phyloP scores from a whole-genome alignment of 1,140 invertebrate genomes.

The Drosophila burlai region DNA sequence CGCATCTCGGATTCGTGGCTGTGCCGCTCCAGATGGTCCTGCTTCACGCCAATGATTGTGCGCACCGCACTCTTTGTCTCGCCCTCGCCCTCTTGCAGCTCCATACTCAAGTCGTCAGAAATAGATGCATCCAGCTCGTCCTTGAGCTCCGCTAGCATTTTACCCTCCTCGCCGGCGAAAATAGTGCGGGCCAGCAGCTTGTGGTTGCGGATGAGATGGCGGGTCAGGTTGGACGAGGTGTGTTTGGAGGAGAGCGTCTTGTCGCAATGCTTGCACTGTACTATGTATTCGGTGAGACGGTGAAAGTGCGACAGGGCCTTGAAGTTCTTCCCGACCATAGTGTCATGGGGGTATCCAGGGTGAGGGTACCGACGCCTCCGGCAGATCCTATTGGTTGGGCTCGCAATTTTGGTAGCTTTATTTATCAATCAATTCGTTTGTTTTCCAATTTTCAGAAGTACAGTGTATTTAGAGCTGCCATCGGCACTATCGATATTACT shows the following conservation, averaged over 20 bases:
- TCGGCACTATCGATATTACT: not conserved
- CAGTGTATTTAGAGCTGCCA: conserved; percentile 4
- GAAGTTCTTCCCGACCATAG: conserved; percentile 72
- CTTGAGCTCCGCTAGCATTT: conserved; percentile 67
- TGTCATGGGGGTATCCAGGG: conserved; percentile 19
- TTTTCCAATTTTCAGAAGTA: conserved; percentile 21
- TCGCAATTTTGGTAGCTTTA: conserved; percentile 17
- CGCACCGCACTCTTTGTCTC: conserved; percentile 69
- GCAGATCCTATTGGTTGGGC: not conserved
- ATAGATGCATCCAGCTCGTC: conserved; percentile 65
- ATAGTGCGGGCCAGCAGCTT: conserved; percentile 63
- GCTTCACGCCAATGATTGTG: conserved; percentile 57
- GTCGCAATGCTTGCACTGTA: conserved; percentile 78
- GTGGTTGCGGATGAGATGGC: conserved; percentile 72
- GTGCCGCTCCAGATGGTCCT: conserved; percentile 47
- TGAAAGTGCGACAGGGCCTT: conserved; percentile 73
- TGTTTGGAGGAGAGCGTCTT: conserved; percentile 76
- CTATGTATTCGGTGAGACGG: conserved; percentile 70
- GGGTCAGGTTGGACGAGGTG: conserved; percentile 72
- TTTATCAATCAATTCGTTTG: conserved; percentile 7
- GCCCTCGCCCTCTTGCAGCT: conserved; percentile 47
- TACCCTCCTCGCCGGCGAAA: conserved; percentile 68
- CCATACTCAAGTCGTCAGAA: conserved; percentile 58
- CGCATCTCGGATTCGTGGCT: conserved; percentile 43
- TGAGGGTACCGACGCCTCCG: conserved; percentile 8